Evolutionary conservation across 2,888 invertebrate genomes (phyloP), one percentile per base, ranked within the genome.

Genomic region (Resseliella maxima): DNA sequence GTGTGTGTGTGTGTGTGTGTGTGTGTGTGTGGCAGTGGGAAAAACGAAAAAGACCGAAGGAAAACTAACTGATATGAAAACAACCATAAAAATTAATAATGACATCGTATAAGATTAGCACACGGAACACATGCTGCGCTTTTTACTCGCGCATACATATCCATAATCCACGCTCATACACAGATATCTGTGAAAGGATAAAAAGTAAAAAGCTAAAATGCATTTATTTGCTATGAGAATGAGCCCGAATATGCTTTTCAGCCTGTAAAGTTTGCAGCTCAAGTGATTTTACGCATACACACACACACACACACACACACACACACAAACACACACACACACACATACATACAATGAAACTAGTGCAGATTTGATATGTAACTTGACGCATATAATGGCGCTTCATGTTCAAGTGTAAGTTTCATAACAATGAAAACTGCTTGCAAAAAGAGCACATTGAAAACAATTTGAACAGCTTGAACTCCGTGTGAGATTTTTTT

Each of bases 101-200:
- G 15, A 72, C 72, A 72, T 72, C 72, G 18, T 72, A 31, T 31
- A n/a, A 72, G 72, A 72, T 72, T 72, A 72, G 12, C 31, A n/a
- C 59, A 24, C 59, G 5, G 50, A 12, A 72, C 59, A 59, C 24
- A 24, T 24, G n/a, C 6, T 72, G 31, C 31, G 35, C 35, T 59
- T 59, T 59, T 24, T 59, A 24, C 59, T 6, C 1, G 59, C 27
- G 59, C 27, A 59, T 24, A 12, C 59, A 24, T 24, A 2, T 3
- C 2, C 46, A 50, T 18, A 18, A 15, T 50, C 12, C 12, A 12
- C 41, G 12, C 41, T 41, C 41, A 41, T 12, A 41, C 41, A 41
- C 41, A 41, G 41, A 41, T 31, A 72, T 72, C 31, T 35, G 31
- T 72, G 35, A n/a, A n/a, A n/a, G n/a, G n/a, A n/a, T n/a, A n/a